Conservation (phyloP, 1,140 invertebrate genomes). For the Euura saliciscinereae region DNA sequence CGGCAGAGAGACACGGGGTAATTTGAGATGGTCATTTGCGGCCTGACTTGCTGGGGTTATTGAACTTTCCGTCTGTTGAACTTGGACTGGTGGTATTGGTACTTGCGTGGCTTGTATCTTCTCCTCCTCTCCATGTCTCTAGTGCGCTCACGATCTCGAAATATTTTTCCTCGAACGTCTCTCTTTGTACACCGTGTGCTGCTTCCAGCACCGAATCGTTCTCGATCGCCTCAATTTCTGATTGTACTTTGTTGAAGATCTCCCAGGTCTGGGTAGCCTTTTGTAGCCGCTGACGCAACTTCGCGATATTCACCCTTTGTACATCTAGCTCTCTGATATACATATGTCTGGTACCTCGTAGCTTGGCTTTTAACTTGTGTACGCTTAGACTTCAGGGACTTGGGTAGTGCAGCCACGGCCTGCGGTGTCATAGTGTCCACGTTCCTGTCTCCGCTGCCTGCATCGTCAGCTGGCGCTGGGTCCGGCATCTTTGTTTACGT, state of each 20-base stretch:
- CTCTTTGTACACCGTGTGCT: neutral
- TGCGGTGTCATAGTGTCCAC: no score
- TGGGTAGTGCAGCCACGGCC: slow-evolving; percentile 6
- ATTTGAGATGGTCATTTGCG: slow-evolving; percentile 15
- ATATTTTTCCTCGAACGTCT: slow-evolving; percentile 4
- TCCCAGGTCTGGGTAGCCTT: slow-evolving; percentile 5
- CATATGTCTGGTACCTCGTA: slow-evolving; percentile 13
- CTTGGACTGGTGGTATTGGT: neutral
- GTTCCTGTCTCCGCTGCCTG: no score
- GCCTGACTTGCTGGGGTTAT: neutral
- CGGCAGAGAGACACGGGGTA: slow-evolving; percentile 28
- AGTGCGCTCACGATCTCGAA: slow-evolving; percentile 4
- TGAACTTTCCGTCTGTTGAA: neutral
- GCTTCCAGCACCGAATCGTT: neutral
- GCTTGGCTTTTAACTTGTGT: neutral
- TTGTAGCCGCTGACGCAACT: slow-evolving; percentile 12
- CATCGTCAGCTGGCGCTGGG: no score
- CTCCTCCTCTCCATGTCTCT: slow-evolving; percentile 14
- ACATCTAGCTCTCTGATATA: slow-evolving; percentile 11
- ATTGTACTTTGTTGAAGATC: slow-evolving; percentile 9
- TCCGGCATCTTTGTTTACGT: no score
- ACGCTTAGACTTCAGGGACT: neutral
- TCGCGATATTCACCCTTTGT: neutral
- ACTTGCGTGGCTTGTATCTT: neutral
- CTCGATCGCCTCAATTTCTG: slow-evolving; percentile 11